phyloP scores from a whole-genome alignment of 2,888 invertebrate species.

The Lordiphosa andalusiaca region DNA sequence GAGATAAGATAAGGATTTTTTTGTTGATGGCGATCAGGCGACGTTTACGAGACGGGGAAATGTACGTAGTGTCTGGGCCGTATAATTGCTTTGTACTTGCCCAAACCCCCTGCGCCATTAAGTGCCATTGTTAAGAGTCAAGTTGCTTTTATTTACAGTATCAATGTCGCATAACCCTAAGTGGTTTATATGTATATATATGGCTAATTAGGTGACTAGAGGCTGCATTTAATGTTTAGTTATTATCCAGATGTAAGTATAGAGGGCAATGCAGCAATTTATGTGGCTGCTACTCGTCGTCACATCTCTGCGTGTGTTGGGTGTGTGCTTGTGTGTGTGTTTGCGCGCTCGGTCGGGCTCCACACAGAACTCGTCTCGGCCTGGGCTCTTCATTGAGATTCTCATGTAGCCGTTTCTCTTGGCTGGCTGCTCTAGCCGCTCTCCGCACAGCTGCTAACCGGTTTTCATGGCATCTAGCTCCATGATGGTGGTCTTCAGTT shows the following conservation, averaged over 20 bases:
- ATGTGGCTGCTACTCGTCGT: slow-evolving; percentile 5
- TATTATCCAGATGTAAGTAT: slow-evolving; percentile 21
- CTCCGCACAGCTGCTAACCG: slow-evolving; percentile 44
- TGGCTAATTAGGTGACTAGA: slow-evolving; percentile 62
- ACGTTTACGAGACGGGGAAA: slow-evolving; percentile 24
- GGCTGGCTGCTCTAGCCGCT: slow-evolving; percentile 9
- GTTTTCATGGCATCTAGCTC: slow-evolving; percentile 62
- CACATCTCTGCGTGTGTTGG: slow-evolving; percentile 6
- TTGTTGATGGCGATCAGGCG: slow-evolving; percentile 53
- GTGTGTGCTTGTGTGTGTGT: slow-evolving; percentile 12
- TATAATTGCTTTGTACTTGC: slow-evolving; percentile 51
- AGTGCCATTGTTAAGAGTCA: slow-evolving; percentile 20
- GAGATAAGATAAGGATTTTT: slow-evolving; percentile 32
- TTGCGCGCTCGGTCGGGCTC: slow-evolving; percentile 17
- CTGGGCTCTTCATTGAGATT: slow-evolving; percentile 34
- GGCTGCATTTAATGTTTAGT: slow-evolving; percentile 31
- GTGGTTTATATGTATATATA: slow-evolving; percentile 17
- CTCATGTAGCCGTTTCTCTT: slow-evolving; percentile 18
- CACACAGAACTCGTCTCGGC: slow-evolving; percentile 10
- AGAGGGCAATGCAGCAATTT: slow-evolving; percentile 22
- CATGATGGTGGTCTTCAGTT: slow-evolving; percentile 50
- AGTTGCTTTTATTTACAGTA: slow-evolving; percentile 43
- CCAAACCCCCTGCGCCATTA: slow-evolving; percentile 10
- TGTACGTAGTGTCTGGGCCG: slow-evolving; percentile 6
- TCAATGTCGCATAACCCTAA: slow-evolving; percentile 40